Base-by-base conservation (phyloP, 2,797 vertebrate species). In the Bradypodion ventrale region DNA sequence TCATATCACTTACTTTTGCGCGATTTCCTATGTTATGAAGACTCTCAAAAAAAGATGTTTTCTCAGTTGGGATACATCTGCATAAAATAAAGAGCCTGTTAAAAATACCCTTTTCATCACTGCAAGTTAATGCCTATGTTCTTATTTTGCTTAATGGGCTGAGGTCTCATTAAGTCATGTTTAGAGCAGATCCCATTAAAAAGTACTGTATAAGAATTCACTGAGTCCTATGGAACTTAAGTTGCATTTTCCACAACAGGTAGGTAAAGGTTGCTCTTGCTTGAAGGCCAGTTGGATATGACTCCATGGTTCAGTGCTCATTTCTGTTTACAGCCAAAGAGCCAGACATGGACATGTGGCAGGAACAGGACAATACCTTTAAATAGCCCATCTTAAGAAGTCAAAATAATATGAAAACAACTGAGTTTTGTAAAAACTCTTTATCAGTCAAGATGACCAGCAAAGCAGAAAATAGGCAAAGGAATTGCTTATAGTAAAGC, bases 81-180 rank as follows among this genome's bases (percentile, higher is more conserved):
- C 75, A 81, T 2, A 59, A 82, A 59, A 76, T 63, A 80, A 80
- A 66, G 66, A 84, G 19, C 4, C 82, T 25, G 27, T 81, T n/a
- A n/a, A n/a, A n/a, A 84, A 65, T 56, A 46, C 52, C 7, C 77
- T 84, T 29, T 91, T 86, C 60, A 80, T 4, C 74, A 25, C 32
- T 0, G 25, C 49, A 90, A 70, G 0, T 86, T 37, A 1, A 15
- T 0, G 75, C 72, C 12, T 59, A 27, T 27, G 25, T 59, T 85
- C 40, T 75, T 25, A 32, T 56, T 79, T 79, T 65, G 27, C 9
- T 12, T 60, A 5, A 42, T 59, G 19, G 52, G 29, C 35, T 27
- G 6, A 52, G 42, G 70, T 27, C 52, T 29, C 10, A 56, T 16
- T n/a, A 27, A 12, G 2, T 70, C 32, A 7, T 59, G 66, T 35